A percentile compares a stretch with the other conserved stretches of the same genome.
Evolutionary conservation across 2,888 invertebrate species (phyloP).

Genomic region (Acrobasis consociella): DNA sequence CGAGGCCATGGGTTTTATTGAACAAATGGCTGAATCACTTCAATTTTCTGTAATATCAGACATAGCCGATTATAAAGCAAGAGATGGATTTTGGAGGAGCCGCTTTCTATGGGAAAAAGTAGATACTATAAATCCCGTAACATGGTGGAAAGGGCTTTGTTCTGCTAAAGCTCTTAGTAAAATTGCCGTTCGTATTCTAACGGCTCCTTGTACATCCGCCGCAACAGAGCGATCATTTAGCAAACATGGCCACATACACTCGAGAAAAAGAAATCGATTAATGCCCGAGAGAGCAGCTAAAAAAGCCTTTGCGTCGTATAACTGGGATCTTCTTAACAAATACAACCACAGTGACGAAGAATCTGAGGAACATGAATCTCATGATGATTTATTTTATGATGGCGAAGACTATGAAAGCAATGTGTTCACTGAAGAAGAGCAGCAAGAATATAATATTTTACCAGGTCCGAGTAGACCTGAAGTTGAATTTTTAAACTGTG

Average conservation of each 20-base stretch:
- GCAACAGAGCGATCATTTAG: conserved; percentile 13
- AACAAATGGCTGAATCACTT: conserved; percentile 22
- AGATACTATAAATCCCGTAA: conserved; percentile 5
- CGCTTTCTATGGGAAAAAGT: conserved; percentile 24
- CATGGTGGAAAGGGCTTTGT: conserved; percentile 17
- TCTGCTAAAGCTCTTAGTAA: conserved; percentile 1
- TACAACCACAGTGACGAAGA: conserved; percentile 4
- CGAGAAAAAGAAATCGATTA: conserved; percentile 13
- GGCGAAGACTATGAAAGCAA: conserved; percentile 1
- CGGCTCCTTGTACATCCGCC: conserved; percentile 13
- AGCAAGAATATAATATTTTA: conserved; percentile 9
- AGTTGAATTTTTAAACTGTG: conserved; percentile 11
- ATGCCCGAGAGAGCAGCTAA: conserved; percentile 15
- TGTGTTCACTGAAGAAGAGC: not conserved
- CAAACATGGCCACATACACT: conserved; percentile 11
- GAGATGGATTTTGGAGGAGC: conserved; percentile 24
- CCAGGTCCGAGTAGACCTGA: conserved; percentile 10
- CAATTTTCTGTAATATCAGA: conserved; percentile 20
- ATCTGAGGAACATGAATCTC: conserved; percentile 7
- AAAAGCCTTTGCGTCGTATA: conserved; percentile 13
- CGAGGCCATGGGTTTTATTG: conserved; percentile 26
- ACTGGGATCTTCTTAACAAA: conserved; percentile 12
- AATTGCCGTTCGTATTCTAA: conserved; percentile 14
- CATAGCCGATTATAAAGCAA: conserved; percentile 26
- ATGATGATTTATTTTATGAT: conserved; percentile 9